Percentiles rank a stretch among this genome's conserved stretches.
These are phyloP conservation scores for Takifugu rubripes DNA, from an alignment of 2,797 vertebrate species.

Conservation along the genomic window DNA sequence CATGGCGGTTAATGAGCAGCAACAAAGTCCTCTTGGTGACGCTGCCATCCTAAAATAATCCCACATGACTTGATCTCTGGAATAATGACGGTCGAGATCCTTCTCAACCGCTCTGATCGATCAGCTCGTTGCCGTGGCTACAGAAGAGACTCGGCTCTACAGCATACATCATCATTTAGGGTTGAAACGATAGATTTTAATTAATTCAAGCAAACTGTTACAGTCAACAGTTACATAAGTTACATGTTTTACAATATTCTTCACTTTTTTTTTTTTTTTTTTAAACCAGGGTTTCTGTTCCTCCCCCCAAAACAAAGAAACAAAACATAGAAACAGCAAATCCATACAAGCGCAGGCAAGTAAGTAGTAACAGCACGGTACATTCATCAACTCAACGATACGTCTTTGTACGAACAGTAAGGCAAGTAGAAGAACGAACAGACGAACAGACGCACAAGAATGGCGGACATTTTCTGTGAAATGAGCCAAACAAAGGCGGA, in stretches of 20 bases:
- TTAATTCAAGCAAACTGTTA: conserved; percentile 96
- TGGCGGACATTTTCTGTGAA: conserved; percentile 61
- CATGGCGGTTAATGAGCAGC: no score
- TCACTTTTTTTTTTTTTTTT: conserved; percentile 60
- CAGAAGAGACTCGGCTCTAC: conserved; percentile 5
- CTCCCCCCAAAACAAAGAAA: not conserved
- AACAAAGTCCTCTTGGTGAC: no score
- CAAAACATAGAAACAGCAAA: conserved; percentile 86
- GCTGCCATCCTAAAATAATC: no score
- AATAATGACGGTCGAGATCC: not conserved
- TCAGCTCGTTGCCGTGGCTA: not conserved
- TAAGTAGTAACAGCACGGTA: conserved; percentile 96
- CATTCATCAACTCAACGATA: conserved; percentile 89
- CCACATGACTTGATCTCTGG: no score
- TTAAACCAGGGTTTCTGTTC: conserved; percentile 47
- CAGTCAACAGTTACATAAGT: conserved; percentile 97
- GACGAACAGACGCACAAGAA: conserved; percentile 56
- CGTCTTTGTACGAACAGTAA: conserved; percentile 82
- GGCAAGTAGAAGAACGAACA: conserved; percentile 70
- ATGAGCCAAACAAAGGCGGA: conserved; percentile 58
- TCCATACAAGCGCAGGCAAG: conserved; percentile 95
- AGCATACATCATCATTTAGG: conserved; percentile 11
- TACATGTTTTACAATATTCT: conserved; percentile 86
- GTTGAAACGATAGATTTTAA: conserved; percentile 84
- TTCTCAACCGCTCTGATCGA: not conserved